These are phyloP conservation scores for Lagorchestes hirsutus DNA, from an alignment of 2,797 vertebrate species.

Conservation along the genomic window DNA sequence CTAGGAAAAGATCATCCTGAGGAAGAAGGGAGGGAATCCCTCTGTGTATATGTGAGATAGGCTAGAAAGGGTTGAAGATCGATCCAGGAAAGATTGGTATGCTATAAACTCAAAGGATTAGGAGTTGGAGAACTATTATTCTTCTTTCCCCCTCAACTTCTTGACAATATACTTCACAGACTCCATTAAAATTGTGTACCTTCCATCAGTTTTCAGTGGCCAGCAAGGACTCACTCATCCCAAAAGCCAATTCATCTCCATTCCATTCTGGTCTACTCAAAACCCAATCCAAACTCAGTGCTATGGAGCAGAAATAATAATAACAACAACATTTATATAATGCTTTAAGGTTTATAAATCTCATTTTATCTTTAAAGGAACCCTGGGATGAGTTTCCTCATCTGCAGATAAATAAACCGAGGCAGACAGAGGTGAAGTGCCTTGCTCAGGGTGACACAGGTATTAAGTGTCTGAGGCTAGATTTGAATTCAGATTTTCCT, in stretches of 20 bases:
- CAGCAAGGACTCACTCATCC: background rate
- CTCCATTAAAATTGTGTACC: background rate
- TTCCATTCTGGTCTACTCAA: no score
- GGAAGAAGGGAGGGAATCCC: no score
- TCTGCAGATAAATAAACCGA: background rate
- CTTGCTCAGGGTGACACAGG: background rate
- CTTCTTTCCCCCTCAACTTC: background rate
- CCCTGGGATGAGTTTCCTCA: background rate
- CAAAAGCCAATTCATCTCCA: no score
- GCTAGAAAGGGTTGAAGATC: background rate
- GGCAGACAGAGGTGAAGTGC: background rate
- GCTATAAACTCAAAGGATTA: background rate
- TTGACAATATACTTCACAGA: background rate
- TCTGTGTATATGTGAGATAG: no score
- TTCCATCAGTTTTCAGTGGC: background rate
- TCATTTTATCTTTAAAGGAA: background rate
- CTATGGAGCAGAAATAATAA: no score
- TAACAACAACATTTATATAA: background rate
- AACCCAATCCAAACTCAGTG: no score
- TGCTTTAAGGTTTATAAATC: background rate
- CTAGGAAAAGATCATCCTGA: no score
- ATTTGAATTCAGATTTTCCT: background rate
- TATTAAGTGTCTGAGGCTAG: background rate
- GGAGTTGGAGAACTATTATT: background rate
- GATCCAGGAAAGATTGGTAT: background rate